Evolutionary conservation across 2,113 vertebrate genomes (phyloP), one percentile per base, ranked within the genome.

Genomic region (Dendrocopos noguchii): DNA sequence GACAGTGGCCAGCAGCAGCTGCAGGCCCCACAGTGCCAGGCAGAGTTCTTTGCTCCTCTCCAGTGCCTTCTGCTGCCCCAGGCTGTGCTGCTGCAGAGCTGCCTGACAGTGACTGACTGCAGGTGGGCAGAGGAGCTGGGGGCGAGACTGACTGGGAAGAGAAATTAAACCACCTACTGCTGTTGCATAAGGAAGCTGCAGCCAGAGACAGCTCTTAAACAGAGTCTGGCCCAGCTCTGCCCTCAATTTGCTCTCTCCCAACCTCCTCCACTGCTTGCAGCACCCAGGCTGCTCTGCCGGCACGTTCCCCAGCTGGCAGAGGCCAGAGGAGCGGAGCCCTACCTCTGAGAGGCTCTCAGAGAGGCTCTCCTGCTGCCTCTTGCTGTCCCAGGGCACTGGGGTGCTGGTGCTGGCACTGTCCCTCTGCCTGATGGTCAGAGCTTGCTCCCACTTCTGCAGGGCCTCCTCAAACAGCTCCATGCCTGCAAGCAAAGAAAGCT

Each of bases 401-500:
- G 98, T 98, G 78, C 97, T 90, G 15, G 97, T 96, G 15, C 97
- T 84, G 4, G 95, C 96, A 42, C 93, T 96, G 36, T 98, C 95
- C 42, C 96, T 96, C 94, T 99, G 99, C 57, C 98, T 98, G 92
- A 99, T 97, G 33, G 98, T 99, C 94, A 99, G 95, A 0, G 99
- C 99, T 95, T 98, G 99, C 76, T 99, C 99, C 99, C 99, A 99
- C 80, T 99, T 99, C 91, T 98, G 98, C 56, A 99, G 96, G 3
- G 99, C 99, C 96, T 99, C 99, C 91, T 99, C 99, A 84, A 99
- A 99, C 66, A 99, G 97, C 96, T 99, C 99, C 99, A 99, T 99
- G 57, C 99, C 99, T 99, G 74, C n/a, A 88, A 92, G 13, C 73
- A 71, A 55, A 90, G 2, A 29, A 50, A 60, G 47, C 56, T 67